Conservation (phyloP, 1,140 invertebrate species). For the Plutomurus gul region DNA sequence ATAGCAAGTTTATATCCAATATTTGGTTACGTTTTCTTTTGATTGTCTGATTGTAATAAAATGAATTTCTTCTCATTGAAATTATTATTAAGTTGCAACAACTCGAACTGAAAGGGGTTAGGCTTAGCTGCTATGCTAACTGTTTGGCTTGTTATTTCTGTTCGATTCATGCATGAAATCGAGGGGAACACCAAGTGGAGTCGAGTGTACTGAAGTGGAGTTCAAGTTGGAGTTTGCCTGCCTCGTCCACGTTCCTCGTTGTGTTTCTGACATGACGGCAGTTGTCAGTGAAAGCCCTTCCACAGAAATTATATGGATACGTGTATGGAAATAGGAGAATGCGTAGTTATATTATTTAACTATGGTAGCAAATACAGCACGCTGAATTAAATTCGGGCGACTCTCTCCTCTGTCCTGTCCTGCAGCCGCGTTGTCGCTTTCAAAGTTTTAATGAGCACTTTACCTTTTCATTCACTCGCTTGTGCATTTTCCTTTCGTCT, state of each 20-base stretch:
- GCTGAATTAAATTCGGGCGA: not conserved
- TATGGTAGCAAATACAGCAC: too few species aligned
- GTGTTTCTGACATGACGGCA: not conserved
- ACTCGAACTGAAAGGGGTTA: not conserved
- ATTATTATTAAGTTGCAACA: too few species aligned
- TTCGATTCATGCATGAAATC: constrained; percentile 35
- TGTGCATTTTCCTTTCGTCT: not conserved
- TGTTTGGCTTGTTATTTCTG: constrained; percentile 34
- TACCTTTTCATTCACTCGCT: not conserved
- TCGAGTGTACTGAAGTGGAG: constrained; percentile 26
- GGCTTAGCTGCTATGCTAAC: constrained; percentile 1
- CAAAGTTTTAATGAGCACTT: constrained; percentile 3
- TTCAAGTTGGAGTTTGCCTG: constrained; percentile 20
- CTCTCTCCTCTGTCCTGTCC: not conserved
- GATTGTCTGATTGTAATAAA: too few species aligned
- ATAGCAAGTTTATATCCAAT: too few species aligned
- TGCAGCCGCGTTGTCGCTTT: not conserved
- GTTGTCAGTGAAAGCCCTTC: too few species aligned
- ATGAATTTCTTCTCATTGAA: too few species aligned
- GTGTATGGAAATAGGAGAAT: too few species aligned
- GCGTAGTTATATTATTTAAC: too few species aligned
- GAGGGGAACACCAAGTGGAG: constrained; percentile 31
- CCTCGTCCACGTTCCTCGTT: not conserved
- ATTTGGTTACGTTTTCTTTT: too few species aligned
- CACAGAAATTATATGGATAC: too few species aligned